These are phyloP conservation scores for Drosophila neotestacea DNA, from an alignment of 2,888 invertebrate genomes.

Conservation along the genomic window DNA sequence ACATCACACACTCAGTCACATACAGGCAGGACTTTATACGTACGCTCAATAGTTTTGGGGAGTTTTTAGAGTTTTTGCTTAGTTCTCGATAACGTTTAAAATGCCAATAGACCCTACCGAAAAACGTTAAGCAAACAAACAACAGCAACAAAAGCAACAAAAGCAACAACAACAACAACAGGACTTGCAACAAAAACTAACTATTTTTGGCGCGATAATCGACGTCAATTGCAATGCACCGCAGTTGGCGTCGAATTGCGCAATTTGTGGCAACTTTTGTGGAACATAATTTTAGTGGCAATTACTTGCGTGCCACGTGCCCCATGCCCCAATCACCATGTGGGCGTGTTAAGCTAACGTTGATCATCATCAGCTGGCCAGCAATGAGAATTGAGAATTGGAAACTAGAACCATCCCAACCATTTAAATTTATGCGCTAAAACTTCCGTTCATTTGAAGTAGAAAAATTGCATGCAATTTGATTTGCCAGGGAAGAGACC, in stretches of 20 bases:
- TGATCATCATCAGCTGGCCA: conserved; percentile 39
- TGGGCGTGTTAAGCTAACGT: conserved; percentile 36
- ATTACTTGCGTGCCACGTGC: conserved; percentile 59
- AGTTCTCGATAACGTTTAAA: conserved; percentile 81
- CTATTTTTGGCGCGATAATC: conserved; percentile 77
- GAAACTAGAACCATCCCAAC: conserved; percentile 36
- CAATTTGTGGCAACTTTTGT: conserved; percentile 78
- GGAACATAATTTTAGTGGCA: conserved; percentile 72
- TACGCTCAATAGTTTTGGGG: conserved; percentile 56
- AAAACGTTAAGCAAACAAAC: conserved; percentile 67
- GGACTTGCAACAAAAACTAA: conserved; percentile 51
- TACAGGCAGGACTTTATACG: conserved; percentile 14
- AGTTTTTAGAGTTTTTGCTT: conserved; percentile 70
- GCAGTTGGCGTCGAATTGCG: conserved; percentile 45
- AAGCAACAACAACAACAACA: not conserved
- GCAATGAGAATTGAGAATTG: not conserved
- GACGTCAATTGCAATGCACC: conserved; percentile 72
- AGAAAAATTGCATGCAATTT: conserved; percentile 66
- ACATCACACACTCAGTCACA: conserved; percentile 22
- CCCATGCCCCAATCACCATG: conserved; percentile 9
- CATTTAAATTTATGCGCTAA: conserved; percentile 79
- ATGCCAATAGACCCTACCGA: conserved; percentile 62
- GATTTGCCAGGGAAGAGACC: conserved; percentile 37
- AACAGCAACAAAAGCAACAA: not conserved
- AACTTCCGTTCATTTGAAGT: conserved; percentile 75